Conservation (phyloP, 2,113 vertebrate genomes). For the Dolichallabes microphthalmus region DNA sequence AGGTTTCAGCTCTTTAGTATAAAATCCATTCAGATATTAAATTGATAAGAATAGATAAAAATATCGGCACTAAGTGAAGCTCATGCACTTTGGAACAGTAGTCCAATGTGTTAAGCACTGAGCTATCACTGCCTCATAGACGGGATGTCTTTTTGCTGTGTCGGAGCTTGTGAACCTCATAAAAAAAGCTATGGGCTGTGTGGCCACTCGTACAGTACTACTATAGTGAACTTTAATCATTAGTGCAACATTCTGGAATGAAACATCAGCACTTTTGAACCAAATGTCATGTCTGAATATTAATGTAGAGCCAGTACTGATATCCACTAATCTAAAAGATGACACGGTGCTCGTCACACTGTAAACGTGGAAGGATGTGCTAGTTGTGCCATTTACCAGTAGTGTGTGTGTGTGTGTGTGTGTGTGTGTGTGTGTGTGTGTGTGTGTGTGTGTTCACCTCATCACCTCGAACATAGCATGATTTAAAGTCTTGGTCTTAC, state of each 20-base stretch:
- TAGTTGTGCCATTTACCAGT: not conserved
- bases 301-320: not conserved
- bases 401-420: no score
- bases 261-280: not conserved
- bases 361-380: not conserved
- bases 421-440: no score
- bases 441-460: no score
- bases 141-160: not conserved
- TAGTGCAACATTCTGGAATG: not conserved
- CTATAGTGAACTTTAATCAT: not conserved
- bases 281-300: not conserved
- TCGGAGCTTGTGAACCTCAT: not conserved
- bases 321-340: not conserved
- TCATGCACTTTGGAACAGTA: no score
- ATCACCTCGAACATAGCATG: not conserved
- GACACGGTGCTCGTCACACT: not conserved
- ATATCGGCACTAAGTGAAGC: no score
- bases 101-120: no score
- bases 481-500: slow-evolving; percentile 68
- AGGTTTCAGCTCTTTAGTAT: no score
- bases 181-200: not conserved
- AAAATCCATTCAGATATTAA: no score
- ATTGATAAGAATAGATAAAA: no score
- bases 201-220: not conserved
- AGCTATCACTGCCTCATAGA: not conserved